Percentiles rank a stretch among this genome's conserved stretches.
These are phyloP conservation scores for Sminthurides bifidus DNA, from an alignment of 1,140 invertebrate genomes.

Conservation along the genomic window DNA sequence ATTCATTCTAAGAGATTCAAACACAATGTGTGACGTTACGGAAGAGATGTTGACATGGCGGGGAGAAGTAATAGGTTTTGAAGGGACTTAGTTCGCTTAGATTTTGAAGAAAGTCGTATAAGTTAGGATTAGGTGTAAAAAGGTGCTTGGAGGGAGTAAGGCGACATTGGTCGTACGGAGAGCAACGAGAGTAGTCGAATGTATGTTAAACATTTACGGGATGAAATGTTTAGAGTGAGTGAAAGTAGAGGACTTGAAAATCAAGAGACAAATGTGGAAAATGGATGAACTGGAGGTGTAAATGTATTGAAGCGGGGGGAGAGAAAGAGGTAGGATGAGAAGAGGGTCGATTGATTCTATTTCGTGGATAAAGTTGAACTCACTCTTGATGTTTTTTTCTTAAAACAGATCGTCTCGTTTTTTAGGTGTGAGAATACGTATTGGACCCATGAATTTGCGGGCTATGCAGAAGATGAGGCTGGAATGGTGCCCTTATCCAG, in stretches of 20 bases:
- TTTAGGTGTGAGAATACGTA: background rate
- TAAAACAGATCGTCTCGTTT: background rate
- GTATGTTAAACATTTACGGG: constrained; percentile 4
- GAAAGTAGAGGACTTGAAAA: constrained; percentile 14
- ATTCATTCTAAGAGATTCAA: no score
- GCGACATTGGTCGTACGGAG: no score
- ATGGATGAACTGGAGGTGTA: no score
- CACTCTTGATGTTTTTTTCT: background rate
- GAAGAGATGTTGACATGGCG: no score
- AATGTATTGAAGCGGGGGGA: no score
- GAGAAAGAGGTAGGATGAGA: constrained; percentile 15
- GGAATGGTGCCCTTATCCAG: background rate
- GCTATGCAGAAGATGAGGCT: background rate
- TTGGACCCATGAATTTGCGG: background rate
- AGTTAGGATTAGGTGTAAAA: background rate
- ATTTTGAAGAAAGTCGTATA: background rate
- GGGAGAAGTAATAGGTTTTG: background rate
- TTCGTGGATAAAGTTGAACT: background rate
- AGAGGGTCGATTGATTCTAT: constrained; percentile 9
- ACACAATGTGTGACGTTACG: no score
- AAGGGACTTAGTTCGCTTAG: background rate
- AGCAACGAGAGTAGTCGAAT: background rate
- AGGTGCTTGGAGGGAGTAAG: background rate
- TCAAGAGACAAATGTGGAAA: constrained; percentile 30
- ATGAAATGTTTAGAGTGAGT: background rate